phyloP scores from a whole-genome alignment of 2,113 vertebrate species.

The Urocolius indicus region DNA sequence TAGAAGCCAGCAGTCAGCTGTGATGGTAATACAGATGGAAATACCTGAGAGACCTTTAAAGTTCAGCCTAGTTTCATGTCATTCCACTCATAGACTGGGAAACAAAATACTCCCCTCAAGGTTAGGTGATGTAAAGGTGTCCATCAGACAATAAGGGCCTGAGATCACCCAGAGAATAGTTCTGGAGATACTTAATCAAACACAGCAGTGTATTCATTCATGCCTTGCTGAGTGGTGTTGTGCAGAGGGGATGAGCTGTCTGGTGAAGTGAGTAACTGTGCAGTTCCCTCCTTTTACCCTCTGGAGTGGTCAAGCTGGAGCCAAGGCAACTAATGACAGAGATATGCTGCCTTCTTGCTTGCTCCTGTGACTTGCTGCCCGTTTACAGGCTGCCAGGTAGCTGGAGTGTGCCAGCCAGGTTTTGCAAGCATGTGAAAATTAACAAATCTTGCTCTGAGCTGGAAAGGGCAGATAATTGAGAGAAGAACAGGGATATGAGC shows the following conservation, averaged over 20 bases:
- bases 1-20: neutral
- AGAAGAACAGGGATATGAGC: neutral
- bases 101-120: neutral
- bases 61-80: neutral
- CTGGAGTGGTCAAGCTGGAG: neutral
- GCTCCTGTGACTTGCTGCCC: neutral
- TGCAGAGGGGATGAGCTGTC: neutral
- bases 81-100: neutral
- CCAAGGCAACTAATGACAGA: constrained; percentile 22
- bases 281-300: neutral
- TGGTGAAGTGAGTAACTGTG: neutral
- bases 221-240: neutral
- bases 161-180: neutral
- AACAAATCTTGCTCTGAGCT: neutral
- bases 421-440: constrained; percentile 42
- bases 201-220: neutral
- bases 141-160: neutral
- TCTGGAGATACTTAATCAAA: neutral
- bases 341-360: neutral
- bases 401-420: neutral
- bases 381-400: neutral
- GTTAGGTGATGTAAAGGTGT: neutral
- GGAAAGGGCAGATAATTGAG: constrained; percentile 27
- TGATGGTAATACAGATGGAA: neutral
- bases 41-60: neutral